A percentile compares a stretch with the other conserved stretches of the same genome.
phyloP scores from a whole-genome alignment of 92 coral and sea anemone genomes.

The Siderastrea siderea region DNA sequence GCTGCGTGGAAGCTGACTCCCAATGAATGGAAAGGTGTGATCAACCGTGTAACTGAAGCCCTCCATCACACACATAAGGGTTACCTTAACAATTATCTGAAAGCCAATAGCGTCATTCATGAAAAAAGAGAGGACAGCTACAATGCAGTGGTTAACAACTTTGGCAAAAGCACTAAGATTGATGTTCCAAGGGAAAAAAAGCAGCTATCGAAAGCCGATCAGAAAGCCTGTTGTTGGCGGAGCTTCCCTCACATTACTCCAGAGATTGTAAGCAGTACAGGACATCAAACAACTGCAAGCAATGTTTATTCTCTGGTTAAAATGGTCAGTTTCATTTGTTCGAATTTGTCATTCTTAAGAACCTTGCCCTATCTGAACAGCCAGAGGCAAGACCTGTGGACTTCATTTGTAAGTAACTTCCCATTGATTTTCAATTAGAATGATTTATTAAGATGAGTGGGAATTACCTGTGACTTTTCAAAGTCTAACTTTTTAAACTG shows the following conservation, averaged over 20 bases:
- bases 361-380: not conserved
- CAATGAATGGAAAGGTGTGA: not conserved
- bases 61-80: not conserved
- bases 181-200: slow-evolving; percentile 6
- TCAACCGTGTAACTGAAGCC: not conserved
- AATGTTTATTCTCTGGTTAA: slow-evolving; percentile 44
- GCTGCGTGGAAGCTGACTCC: slow-evolving; percentile 1
- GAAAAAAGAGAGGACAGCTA: slow-evolving; percentile 15
- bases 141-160: slow-evolving; percentile 44
- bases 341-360: not conserved
- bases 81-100: slow-evolving; percentile 3
- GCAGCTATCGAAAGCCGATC: not conserved
- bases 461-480: too few species aligned
- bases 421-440: too few species aligned
- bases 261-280: not conserved
- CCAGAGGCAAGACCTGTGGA: not conserved
- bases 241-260: slow-evolving; percentile 55
- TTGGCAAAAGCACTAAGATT: slow-evolving; percentile 45
- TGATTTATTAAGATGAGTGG: too few species aligned
- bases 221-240: not conserved
- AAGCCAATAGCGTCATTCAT: slow-evolving; percentile 36
- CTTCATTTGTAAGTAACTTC: too few species aligned
- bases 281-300: slow-evolving; percentile 8
- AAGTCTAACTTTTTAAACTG: too few species aligned
- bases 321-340: slow-evolving; percentile 22